Evolutionary conservation across 2,797 vertebrate species (phyloP).

Genomic region (Etheostoma nigrum): DNA sequence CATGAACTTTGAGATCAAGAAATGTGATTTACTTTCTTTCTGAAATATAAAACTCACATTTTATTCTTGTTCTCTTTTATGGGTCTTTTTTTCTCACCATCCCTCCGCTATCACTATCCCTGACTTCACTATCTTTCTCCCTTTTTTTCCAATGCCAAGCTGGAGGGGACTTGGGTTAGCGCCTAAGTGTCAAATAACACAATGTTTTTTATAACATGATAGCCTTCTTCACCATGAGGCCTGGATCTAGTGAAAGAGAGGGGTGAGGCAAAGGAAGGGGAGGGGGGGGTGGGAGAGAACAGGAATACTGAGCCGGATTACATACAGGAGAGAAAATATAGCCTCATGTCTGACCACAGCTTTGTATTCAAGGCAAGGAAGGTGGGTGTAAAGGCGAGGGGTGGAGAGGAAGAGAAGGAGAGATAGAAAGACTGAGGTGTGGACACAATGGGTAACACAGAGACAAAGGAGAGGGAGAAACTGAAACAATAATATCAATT

Average conservation of each 20-base stretch:
- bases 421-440: slow-evolving; percentile 64
- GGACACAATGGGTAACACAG: slow-evolving; percentile 63
- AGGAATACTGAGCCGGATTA: slow-evolving; percentile 47
- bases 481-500: slow-evolving; percentile 80
- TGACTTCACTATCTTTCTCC: slow-evolving; percentile 42
- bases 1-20: slow-evolving; percentile 25
- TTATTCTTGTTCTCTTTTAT: slow-evolving; percentile 52
- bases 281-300: slow-evolving; percentile 17
- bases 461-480: slow-evolving; percentile 72
- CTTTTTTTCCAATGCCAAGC: slow-evolving; percentile 70
- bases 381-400: slow-evolving; percentile 47
- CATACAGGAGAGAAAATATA: slow-evolving; percentile 52
- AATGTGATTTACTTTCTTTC: slow-evolving; percentile 28
- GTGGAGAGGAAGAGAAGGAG: slow-evolving; percentile 65
- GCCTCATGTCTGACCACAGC: slow-evolving; percentile 55
- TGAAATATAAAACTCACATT: slow-evolving; percentile 58
- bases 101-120: slow-evolving; percentile 36
- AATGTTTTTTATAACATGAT: slow-evolving; percentile 80
- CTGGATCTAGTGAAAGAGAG: slow-evolving; percentile 64
- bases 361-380: slow-evolving; percentile 61
- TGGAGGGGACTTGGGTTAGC: slow-evolving; percentile 71
- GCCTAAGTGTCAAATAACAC: slow-evolving; percentile 79
- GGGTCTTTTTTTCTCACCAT: slow-evolving; percentile 60
- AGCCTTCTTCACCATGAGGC: slow-evolving; percentile 76
- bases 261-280: slow-evolving; percentile 20